phyloP scores from a whole-genome alignment of 2,797 vertebrate species.

The Sebastes reedi region DNA sequence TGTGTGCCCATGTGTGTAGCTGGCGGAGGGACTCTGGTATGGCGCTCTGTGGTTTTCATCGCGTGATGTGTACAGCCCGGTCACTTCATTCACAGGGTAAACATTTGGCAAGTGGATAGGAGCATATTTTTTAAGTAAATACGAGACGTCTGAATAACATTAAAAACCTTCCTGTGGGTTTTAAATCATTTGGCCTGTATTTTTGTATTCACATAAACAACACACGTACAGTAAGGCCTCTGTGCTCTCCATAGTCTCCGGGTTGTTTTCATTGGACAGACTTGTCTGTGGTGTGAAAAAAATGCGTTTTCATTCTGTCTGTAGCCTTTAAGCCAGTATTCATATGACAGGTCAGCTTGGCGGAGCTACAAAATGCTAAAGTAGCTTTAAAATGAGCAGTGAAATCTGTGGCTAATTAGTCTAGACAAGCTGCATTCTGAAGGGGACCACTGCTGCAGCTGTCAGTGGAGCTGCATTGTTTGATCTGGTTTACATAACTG shows the following conservation, averaged over 20 bases:
- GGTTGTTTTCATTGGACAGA: constrained; percentile 59
- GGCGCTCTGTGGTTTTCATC: constrained; percentile 67
- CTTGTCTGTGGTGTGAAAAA: constrained; percentile 22
- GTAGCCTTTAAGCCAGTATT: constrained; percentile 1
- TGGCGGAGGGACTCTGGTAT: constrained; percentile 30
- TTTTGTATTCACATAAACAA: constrained; percentile 58
- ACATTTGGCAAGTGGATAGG: constrained; percentile 54
- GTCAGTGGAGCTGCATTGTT: neutral
- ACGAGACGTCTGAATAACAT: constrained; percentile 59
- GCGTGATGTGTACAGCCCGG: constrained; percentile 60
- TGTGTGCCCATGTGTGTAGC: constrained; percentile 30
- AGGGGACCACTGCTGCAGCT: neutral
- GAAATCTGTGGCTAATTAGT: constrained; percentile 51
- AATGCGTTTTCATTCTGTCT: constrained; percentile 31
- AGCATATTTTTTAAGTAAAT: constrained; percentile 64
- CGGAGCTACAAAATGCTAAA: constrained; percentile 34
- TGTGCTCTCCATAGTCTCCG: constrained; percentile 42
- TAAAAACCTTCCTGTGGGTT: constrained; percentile 45
- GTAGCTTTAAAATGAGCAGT: constrained; percentile 45
- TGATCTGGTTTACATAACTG: neutral
- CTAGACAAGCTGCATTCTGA: constrained; percentile 19
- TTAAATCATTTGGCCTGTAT: constrained; percentile 51
- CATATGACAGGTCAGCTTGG: constrained; percentile 17
- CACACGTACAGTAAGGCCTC: constrained; percentile 43
- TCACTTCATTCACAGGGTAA: constrained; percentile 68